Percentiles rank a stretch among this genome's conserved stretches.
Conservation (phyloP, 2,888 invertebrate species). For the Pantelozetes paolii region DNA sequence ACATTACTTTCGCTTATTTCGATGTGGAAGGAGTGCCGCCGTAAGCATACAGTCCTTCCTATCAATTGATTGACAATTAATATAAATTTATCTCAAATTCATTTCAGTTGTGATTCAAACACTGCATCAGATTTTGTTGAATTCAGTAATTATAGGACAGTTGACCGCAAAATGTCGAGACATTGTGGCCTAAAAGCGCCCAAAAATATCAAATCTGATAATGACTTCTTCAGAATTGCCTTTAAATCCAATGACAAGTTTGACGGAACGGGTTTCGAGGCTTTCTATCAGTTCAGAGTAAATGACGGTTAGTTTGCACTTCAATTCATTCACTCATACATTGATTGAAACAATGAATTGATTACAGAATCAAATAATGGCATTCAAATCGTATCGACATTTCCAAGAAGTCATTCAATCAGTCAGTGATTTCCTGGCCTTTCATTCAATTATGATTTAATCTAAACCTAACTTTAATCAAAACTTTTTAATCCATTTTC, state of each 20-base stretch:
- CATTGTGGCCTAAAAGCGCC: constrained; percentile 69
- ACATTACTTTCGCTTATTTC: constrained; percentile 74
- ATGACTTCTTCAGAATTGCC: constrained; percentile 87
- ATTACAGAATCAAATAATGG: background rate
- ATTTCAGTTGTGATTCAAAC: constrained; percentile 74
- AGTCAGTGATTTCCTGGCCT: background rate
- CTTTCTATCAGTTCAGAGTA: constrained; percentile 74
- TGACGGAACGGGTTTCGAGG: constrained; percentile 90
- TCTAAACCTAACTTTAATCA: background rate
- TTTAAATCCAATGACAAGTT: constrained; percentile 89
- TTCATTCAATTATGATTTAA: background rate
- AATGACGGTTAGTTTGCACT: background rate
- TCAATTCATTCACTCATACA: background rate
- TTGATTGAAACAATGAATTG: background rate
- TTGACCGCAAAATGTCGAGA: constrained; percentile 80
- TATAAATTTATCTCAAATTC: background rate
- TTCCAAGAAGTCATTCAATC: background rate
- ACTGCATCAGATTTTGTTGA: constrained; percentile 93
- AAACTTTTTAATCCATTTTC: background rate
- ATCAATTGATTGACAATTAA: background rate
- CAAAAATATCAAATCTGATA: constrained; percentile 65
- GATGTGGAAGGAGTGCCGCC: constrained; percentile 90
- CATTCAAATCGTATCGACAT: background rate
- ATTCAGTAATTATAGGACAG: constrained; percentile 87
- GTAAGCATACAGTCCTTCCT: constrained; percentile 62